Percentiles rank a stretch among this genome's conserved stretches.
These are phyloP conservation scores for Cantharis rustica DNA, from an alignment of 2,888 invertebrate genomes.

Conservation along the genomic window DNA sequence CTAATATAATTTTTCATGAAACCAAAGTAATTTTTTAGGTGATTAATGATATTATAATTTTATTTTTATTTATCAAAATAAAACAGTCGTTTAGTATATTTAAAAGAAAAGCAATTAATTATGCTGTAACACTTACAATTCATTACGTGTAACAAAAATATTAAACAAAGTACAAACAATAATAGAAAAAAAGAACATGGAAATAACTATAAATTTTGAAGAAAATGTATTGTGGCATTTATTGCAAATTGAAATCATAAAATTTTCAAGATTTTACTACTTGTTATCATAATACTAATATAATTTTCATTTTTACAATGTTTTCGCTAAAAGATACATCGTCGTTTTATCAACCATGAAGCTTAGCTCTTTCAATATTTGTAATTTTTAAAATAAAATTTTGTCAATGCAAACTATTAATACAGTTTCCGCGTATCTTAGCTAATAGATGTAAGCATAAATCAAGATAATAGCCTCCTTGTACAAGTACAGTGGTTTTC, in stretches of 20 bases:
- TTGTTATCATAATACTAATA: not conserved
- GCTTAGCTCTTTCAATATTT: not conserved
- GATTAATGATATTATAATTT: not conserved
- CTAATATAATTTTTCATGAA: not conserved
- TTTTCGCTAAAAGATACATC: not conserved
- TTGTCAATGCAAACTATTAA: not conserved
- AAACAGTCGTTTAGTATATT: not conserved
- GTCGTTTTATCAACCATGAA: not conserved
- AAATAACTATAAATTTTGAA: not conserved
- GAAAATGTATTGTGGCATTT: not conserved
- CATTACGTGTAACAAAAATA: not conserved
- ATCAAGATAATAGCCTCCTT: not conserved
- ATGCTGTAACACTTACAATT: not conserved
- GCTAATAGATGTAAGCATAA: not conserved
- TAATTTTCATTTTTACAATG: not conserved
- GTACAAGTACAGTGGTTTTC: not conserved
- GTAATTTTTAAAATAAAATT: not conserved
- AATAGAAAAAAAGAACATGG: not conserved
- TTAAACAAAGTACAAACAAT: not conserved
- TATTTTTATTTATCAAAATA: not conserved
- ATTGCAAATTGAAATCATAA: constrained; percentile 6
- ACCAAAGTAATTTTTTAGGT: not conserved
- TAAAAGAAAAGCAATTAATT: not conserved
- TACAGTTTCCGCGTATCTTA: not conserved
- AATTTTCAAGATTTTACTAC: not conserved